Conservation (phyloP, 1,140 invertebrate genomes). For the Saccostrea echinata region DNA sequence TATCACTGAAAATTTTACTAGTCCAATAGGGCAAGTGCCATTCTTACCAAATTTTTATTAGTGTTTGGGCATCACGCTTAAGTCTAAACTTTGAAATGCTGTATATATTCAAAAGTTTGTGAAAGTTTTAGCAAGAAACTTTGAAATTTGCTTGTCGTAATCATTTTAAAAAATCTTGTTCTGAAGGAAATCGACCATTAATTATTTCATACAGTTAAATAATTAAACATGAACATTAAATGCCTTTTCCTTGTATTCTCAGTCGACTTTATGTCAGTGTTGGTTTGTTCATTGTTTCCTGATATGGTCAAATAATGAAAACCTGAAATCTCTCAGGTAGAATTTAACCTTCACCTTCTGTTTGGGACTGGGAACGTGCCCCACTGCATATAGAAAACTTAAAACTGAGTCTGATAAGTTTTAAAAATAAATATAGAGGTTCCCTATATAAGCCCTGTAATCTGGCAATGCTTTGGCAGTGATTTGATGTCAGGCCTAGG, state of each 20-base stretch:
- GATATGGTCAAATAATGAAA: neutral
- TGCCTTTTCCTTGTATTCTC: neutral
- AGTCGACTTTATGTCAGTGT: neutral
- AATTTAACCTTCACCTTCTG: neutral
- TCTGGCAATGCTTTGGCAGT: neutral
- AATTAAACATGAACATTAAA: neutral
- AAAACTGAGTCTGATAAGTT: slow-evolving; percentile 1
- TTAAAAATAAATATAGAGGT: neutral
- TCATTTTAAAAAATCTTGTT: neutral
- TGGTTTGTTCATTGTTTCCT: neutral
- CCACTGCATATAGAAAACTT: neutral
- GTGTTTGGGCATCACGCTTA: too few relatives aligned
- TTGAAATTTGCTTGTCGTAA: neutral
- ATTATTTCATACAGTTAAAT: neutral
- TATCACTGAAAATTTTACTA: too few relatives aligned
- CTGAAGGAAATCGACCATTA: neutral
- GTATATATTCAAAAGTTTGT: too few relatives aligned
- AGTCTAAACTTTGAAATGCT: too few relatives aligned
- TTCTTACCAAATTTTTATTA: too few relatives aligned
- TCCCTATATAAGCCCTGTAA: neutral
- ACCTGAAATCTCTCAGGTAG: slow-evolving; percentile 7
- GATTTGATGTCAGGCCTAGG: neutral
- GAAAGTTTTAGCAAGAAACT: neutral
- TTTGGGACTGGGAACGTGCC: neutral
- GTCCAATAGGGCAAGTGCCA: too few relatives aligned